Evolutionary conservation across 2,797 vertebrate genomes (phyloP), one percentile per base, ranked within the genome.

Genomic region (Argyrosomus regius): DNA sequence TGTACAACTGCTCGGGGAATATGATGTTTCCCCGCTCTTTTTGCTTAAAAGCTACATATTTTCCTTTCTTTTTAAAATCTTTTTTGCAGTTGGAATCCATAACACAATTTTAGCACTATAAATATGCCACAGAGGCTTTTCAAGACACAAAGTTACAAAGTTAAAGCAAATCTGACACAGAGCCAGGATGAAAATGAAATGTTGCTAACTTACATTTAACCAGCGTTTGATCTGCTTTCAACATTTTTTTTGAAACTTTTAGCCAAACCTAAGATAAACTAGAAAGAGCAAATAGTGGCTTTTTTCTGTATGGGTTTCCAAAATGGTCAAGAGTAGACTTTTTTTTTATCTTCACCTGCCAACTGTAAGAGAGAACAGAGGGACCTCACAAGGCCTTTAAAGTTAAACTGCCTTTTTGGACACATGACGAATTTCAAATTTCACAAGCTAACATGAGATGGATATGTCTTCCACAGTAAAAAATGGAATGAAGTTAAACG

Each of bases 341-440:
- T 80, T 35, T 39, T 35, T 35, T 39, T 64, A 89, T 88, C 82
- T 84, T 80, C 81, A 83, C 74, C 81, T 89, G 80, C 83, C 79
- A 91, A 86, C 75, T 77, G 80, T 80, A 72, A 74, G 65, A 74
- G 69, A 72, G 72, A 86, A 88, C 76, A 85, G 69, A 82, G 77
- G 54, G 82, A 87, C 78, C 81, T 88, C 77, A 83, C 73, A 87
- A 75, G 69, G 66, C 82, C 84, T 93, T 88, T 84, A 90, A 87
- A 87, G 66, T 81, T 85, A 85, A 80, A 85, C 59, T 69, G 81
- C 71, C 58, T 86, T 92, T 84, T 88, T 79, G 41, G 56, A 61
- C 88, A 88, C 78, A 69, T 76, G 82, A 86, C 70, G 86, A 90
- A 86, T 85, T 64, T 35, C 50, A 85, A 78, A 54, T 80, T 82